Evolutionary conservation across 1,140 invertebrate genomes (phyloP).

Genomic region (Asbolus verrucosus): DNA sequence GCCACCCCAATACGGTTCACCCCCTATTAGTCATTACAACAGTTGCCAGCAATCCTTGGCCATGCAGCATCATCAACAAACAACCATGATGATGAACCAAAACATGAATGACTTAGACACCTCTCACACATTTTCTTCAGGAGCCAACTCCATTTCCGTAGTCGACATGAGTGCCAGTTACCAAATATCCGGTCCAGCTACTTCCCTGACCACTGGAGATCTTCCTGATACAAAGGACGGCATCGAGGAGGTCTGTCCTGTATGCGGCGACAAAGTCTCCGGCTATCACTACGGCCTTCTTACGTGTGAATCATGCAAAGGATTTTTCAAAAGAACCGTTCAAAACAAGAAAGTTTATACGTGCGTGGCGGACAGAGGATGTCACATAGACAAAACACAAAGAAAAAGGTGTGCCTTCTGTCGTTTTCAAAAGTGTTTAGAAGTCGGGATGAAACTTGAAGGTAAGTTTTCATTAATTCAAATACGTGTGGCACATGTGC

Average conservation of each 20-base stretch:
- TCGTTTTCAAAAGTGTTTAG: conserved; percentile 98
- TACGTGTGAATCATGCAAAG: conserved; percentile 99
- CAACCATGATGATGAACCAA: conserved; percentile 61
- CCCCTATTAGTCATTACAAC: conserved; percentile 65
- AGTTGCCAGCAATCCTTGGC: conserved; percentile 59
- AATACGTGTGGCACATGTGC: conserved; percentile 37
- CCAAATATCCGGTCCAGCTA: conserved; percentile 64
- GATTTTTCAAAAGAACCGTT: conserved; percentile 99
- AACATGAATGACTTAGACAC: conserved; percentile 70
- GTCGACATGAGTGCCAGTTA: conserved; percentile 63
- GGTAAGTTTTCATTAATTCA: conserved; percentile 77
- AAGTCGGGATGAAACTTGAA: conserved; percentile 99
- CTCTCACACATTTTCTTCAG: conserved; percentile 80
- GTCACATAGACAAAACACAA: conserved; percentile 98
- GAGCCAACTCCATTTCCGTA: conserved; percentile 65
- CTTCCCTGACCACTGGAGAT: conserved; percentile 74
- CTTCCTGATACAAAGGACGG: conserved; percentile 92
- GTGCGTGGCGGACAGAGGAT: conserved; percentile 95
- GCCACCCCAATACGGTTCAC: conserved; percentile 69
- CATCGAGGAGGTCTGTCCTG: conserved; percentile 97
- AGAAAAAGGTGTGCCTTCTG: conserved; percentile 98
- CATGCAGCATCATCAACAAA: conserved; percentile 67
- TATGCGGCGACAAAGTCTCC: conserved; percentile 99
- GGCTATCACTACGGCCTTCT: conserved; percentile 99
- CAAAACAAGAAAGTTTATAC: conserved; percentile 99